Evolutionary conservation across 2,888 invertebrate genomes (phyloP), one percentile per base, ranked within the genome.

Genomic region (Thymelicus sylvestris): DNA sequence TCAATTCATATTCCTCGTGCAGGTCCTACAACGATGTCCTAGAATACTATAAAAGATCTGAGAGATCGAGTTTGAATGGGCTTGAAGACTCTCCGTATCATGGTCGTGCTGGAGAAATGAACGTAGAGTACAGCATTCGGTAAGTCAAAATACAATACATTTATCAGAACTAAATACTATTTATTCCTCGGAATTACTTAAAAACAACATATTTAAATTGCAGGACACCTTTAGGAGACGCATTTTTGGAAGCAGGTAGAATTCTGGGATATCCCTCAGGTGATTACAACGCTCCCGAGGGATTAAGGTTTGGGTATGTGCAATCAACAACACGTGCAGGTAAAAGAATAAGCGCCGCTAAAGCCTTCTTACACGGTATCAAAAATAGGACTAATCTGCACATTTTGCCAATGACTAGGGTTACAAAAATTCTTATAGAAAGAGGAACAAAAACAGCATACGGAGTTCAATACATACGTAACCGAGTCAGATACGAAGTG

Each of bases 391-490:
- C 82, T 13, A 97, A 97, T 83, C 89, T 97, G 1, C 95, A 96
- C 79, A 95, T 97, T 19, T 87, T 97, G 0, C 95, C 96, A 0
- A 89, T 95, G 77, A 94, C 95, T 38, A 93, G 95, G 44, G 97
- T 95, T 0, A 95, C 95, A 0, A 96, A 95, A 86, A 87, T 97
- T 3, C 83, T 97, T 0, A 95, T 97, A n/a, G 95, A 96, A 79
- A 91, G 92, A 0, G 75, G 84, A n/a, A 95, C 95, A 0, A 96
- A 95, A 77, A 88, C 89, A 15, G 96, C 97, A 0, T 94, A 95
- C 73, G 97, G 97, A 0, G 96, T 97, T 0, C 93, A 96, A 77
- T 96, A 96, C 73, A 86, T 94, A 0, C 94, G 95, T 66, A 93
- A 95, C n/a, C 90, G 91, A 19, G 76, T 88, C 7, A 83, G 82